Base-by-base conservation (phyloP, 2,113 vertebrate genomes). In the Ciconia boyciana region DNA sequence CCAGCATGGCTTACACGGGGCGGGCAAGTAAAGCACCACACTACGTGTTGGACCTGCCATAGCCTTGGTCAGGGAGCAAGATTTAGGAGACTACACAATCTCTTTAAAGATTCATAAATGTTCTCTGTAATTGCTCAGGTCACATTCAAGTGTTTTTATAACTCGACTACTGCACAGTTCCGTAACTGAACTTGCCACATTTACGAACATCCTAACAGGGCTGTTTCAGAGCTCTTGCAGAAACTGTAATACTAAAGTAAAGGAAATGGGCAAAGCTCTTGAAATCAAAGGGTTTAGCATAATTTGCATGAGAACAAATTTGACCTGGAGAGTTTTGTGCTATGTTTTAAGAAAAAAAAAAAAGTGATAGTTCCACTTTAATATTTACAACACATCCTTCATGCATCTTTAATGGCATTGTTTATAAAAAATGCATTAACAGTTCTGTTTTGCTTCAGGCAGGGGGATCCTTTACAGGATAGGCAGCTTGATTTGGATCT, bases 401-500 rank as follows among this genome's bases (percentile, higher is more conserved):
- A 97, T 97, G 55, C 92, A 96, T 96, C 64, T 91, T 97, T 96
- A 94, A 97, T 41, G 5, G 60, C 54, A 80, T 51, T 74, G 76
- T 93, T 98, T 95, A 97, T 97, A 76, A 98, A 98, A 98, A 96
- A 96, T 96, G 66, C 77, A 97, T 98, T 97, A 97, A 96, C 44
- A 46, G n/a, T 61, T 96, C 96, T 93, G 62, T 95, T 97, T 97
- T 83, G 82, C 92, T 97, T 97, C 80, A 96, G 94, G 90, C 71
- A 94, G 48, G 51, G 72, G 69, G 34, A 95, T 95, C 80, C 93
- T 97, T 98, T 94, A 97, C 80, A 96, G 94, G 94, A 89, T 1
- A 93, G 92, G 78, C 66, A 95, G 58, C 29, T 76, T 89, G 96
- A 75, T 94, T 96, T 93, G 90, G 75, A 96, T 79, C 91, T 82